Evolutionary conservation across 2,888 invertebrate genomes (phyloP).

Genomic region (Mimumesa dahlbomi): DNA sequence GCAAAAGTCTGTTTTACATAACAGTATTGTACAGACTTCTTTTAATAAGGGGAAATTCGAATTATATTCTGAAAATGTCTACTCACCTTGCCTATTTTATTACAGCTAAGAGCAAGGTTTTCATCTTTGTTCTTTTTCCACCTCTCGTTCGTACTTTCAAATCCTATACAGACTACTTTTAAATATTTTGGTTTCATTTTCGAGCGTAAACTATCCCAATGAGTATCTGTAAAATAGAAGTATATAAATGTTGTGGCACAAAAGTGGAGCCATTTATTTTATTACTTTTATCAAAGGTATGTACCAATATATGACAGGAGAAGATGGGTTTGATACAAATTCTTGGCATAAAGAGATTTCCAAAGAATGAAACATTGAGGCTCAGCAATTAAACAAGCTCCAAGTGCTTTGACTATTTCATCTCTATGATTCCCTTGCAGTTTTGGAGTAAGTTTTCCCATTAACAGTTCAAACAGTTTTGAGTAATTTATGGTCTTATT

Average conservation of each 20-base stretch:
- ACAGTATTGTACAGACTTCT: no score
- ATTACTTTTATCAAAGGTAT: conserved; percentile 8
- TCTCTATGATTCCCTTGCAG: conserved; percentile 80
- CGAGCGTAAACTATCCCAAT: conserved; percentile 78
- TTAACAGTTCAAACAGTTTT: conserved; percentile 84
- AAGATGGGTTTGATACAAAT: conserved; percentile 85
- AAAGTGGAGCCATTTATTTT: background rate
- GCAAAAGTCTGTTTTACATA: no score
- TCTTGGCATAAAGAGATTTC: conserved; percentile 86
- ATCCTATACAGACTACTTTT: conserved; percentile 80
- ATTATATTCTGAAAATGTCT: no score
- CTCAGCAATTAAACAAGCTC: conserved; percentile 84
- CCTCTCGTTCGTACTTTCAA: conserved; percentile 80
- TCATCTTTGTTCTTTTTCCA: conserved; percentile 79
- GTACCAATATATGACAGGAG: conserved; percentile 82
- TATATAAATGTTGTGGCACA: conserved; percentile 7
- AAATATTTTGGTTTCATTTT: conserved; percentile 79
- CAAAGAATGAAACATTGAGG: conserved; percentile 85
- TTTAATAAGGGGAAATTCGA: no score
- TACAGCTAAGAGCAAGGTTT: conserved; percentile 58
- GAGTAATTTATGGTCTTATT: conserved; percentile 77
- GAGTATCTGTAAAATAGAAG: conserved; percentile 56
- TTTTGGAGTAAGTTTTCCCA: conserved; percentile 84
- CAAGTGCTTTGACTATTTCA: conserved; percentile 84
- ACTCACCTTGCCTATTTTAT: conserved; percentile 66